phyloP scores from a whole-genome alignment of 2,113 vertebrate species.

The Tonatia bakeri region DNA sequence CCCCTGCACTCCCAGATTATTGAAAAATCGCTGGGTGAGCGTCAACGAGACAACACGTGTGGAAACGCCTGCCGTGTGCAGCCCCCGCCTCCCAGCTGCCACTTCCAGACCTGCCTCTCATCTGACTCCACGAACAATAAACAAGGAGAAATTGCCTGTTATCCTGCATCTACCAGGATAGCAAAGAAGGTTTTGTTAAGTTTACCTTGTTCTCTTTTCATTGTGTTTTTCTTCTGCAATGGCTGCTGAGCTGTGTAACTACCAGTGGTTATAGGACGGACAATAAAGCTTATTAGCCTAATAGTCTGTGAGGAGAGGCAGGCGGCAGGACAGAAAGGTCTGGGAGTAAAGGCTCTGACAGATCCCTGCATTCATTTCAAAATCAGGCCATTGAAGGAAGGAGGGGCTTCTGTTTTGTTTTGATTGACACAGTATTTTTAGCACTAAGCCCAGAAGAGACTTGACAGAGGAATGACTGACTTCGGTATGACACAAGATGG shows the following conservation, averaged over 20 bases:
- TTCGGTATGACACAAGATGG: neutral
- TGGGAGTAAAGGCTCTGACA: neutral
- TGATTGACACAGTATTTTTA: neutral
- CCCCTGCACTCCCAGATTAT: neutral
- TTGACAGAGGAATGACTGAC: neutral
- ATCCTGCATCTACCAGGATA: constrained; percentile 64
- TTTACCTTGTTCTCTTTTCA: constrained; percentile 77
- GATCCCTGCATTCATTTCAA: neutral
- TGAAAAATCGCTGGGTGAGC: neutral
- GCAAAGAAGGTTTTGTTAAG: constrained; percentile 78
- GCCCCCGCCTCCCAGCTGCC: neutral
- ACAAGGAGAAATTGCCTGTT: constrained; percentile 76
- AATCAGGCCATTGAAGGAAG: neutral
- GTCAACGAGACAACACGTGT: rapidly evolving
- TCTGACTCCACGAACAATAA: constrained; percentile 73
- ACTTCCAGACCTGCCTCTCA: neutral
- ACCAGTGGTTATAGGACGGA: constrained; percentile 66
- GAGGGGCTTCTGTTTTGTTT: neutral
- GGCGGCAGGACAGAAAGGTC: constrained; percentile 67
- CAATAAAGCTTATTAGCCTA: constrained; percentile 80
- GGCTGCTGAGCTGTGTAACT: constrained; percentile 71
- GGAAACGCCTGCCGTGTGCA: rapidly evolving
- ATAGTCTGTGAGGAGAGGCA: constrained; percentile 67
- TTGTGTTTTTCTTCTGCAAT: constrained; percentile 66
- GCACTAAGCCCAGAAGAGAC: neutral